These are phyloP conservation scores for Sphaeramia orbicularis DNA, from an alignment of 2,797 vertebrate species.

Conservation along the genomic window DNA sequence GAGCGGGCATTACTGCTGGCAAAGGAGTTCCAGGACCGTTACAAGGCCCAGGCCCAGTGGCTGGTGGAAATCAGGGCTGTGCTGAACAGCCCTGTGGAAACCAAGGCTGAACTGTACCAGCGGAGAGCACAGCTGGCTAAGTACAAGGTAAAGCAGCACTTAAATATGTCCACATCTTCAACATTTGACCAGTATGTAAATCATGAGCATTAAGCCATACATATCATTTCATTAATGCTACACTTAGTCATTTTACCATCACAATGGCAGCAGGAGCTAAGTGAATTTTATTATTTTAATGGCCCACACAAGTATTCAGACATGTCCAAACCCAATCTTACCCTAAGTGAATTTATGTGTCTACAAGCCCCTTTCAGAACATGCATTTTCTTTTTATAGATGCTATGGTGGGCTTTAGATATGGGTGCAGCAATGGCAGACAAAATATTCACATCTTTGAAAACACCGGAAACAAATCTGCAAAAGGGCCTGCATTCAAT, in stretches of 20 bases:
- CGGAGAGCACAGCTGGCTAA: conserved; percentile 96
- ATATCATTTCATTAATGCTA: conserved; percentile 7
- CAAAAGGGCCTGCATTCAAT: background rate
- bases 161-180: background rate
- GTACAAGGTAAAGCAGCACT: conserved; percentile 89
- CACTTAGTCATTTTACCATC: conserved; percentile 20
- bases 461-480: background rate
- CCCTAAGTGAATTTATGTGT: conserved; percentile 26
- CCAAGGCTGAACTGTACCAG: conserved; percentile 96
- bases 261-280: conserved; percentile 14
- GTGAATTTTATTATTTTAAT: conserved; percentile 50
- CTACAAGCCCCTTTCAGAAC: conserved; percentile 24
- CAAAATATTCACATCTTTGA: no score
- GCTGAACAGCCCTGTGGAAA: conserved; percentile 86
- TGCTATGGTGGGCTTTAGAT: background rate
- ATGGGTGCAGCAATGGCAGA: background rate
- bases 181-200: background rate
- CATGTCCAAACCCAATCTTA: conserved; percentile 23
- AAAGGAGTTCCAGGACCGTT: conserved; percentile 95
- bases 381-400: conserved; percentile 8
- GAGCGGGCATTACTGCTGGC: conserved; percentile 90
- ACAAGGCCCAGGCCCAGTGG: conserved; percentile 91
- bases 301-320: conserved; percentile 36
- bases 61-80: conserved; percentile 87
- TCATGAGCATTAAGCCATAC: background rate